Evolutionary conservation across 2,888 invertebrate species (phyloP).

Genomic region (Aproaerema taeniolella): DNA sequence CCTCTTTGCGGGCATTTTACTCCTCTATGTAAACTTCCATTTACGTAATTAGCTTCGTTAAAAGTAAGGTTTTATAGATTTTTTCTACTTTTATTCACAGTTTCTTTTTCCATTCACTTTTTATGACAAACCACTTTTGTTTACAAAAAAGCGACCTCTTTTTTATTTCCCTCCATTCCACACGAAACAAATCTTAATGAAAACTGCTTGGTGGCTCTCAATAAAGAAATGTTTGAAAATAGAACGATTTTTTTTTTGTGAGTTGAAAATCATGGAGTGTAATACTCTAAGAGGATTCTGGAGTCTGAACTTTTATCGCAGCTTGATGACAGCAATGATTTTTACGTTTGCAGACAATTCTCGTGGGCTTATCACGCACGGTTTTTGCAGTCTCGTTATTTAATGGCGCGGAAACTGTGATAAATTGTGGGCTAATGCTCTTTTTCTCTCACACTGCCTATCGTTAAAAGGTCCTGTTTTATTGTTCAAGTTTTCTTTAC

Average conservation of each 20-base stretch:
- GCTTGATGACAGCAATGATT: slow-evolving; percentile 36
- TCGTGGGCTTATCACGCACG: slow-evolving; percentile 59
- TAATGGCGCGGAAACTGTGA: slow-evolving; percentile 71
- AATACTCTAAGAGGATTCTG: background rate
- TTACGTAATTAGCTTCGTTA: background rate
- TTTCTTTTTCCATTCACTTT: background rate
- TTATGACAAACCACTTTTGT: slow-evolving; percentile 26
- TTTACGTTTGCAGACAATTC: slow-evolving; percentile 56
- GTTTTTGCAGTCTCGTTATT: slow-evolving; percentile 65
- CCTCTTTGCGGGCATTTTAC: background rate
- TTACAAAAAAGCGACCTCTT: no score
- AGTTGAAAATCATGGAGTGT: no score
- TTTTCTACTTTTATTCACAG: background rate
- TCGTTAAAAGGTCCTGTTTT: slow-evolving; percentile 48
- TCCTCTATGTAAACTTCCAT: background rate
- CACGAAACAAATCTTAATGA: slow-evolving; percentile 12
- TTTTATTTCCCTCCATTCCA: slow-evolving; percentile 33
- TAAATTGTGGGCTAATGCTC: slow-evolving; percentile 68
- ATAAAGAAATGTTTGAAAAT: slow-evolving; percentile 36
- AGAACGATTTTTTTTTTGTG: no score
- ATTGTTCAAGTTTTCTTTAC: slow-evolving; percentile 26
- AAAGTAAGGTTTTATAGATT: background rate
- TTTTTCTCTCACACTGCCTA: slow-evolving; percentile 55
- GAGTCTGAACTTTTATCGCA: slow-evolving; percentile 1
- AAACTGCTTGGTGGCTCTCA: slow-evolving; percentile 26